These are phyloP conservation scores for Chrysogorgia sp. DNA, from an alignment of 92 coral and sea anemone species.

Conservation along the genomic window DNA sequence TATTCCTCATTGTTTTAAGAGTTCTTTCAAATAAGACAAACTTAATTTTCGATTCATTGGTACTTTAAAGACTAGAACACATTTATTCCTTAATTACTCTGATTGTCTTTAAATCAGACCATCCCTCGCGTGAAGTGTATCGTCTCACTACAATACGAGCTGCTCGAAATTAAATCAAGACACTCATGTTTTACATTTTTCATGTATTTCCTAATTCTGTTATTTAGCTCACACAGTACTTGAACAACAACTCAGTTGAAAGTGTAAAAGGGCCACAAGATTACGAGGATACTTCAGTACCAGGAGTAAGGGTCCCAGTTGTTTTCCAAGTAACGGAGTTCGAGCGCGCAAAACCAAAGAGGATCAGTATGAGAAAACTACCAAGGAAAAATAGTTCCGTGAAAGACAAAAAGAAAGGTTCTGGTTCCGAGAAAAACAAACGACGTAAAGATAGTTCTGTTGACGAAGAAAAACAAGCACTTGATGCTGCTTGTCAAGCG, in stretches of 20 bases:
- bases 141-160: no score
- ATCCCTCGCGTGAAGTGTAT: no score
- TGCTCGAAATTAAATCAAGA: no score
- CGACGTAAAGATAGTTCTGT: neutral
- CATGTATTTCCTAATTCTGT: no score
- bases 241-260: slow-evolving; percentile 6
- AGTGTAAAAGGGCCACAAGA: neutral
- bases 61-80: no score
- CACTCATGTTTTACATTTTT: no score
- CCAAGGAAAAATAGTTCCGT: slow-evolving; percentile 30
- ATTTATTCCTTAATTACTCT: no score
- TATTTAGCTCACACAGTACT: slow-evolving; percentile 30
- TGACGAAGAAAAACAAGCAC: neutral
- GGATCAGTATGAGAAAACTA: slow-evolving; percentile 33
- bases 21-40: no score
- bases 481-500: slow-evolving; percentile 3
- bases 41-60: no score
- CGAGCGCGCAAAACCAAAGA: slow-evolving; percentile 4
- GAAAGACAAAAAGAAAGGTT: slow-evolving; percentile 29
- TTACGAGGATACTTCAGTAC: slow-evolving; percentile 27
- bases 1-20: no score
- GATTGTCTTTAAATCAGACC: no score
- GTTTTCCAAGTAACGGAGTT: neutral
- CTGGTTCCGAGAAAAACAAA: neutral
- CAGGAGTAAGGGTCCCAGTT: slow-evolving; percentile 39